These are phyloP conservation scores for Campylomormyrus tamandua DNA, from an alignment of 2,113 vertebrate genomes.

Conservation along the genomic window DNA sequence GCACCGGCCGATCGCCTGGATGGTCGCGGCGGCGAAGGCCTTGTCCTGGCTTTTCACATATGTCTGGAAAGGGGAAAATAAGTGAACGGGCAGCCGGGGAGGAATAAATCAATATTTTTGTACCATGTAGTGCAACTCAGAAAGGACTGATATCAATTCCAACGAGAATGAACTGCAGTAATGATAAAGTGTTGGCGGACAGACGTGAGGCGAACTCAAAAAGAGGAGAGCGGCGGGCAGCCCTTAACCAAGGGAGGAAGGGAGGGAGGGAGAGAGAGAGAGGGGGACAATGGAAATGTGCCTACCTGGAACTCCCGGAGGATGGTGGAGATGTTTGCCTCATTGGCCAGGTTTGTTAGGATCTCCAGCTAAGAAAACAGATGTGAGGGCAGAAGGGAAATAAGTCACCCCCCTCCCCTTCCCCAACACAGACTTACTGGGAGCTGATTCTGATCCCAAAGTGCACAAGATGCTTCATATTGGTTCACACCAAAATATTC, in stretches of 20 bases:
- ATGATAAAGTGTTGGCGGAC: not conserved
- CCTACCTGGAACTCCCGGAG: conserved; percentile 91
- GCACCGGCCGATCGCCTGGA: conserved; percentile 91
- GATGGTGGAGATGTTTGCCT: conserved; percentile 90
- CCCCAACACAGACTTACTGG: not conserved
- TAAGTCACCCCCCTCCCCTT: not conserved
- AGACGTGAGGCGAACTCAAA: not conserved
- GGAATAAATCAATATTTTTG: not conserved
- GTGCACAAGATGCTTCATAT: not conserved
- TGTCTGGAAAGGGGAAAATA: conserved; percentile 64
- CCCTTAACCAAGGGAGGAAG: not conserved
- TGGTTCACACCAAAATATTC: not conserved
- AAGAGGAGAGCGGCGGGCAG: not conserved
- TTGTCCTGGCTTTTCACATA: conserved; percentile 98
- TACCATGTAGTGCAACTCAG: not conserved
- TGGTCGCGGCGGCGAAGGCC: conserved; percentile 86
- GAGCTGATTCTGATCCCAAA: not conserved
- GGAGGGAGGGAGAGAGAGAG: not conserved
- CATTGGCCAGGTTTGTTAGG: conserved; percentile 90
- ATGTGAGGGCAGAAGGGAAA: conserved; percentile 5
- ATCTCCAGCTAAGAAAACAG: conserved; percentile 78
- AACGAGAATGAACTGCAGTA: not conserved
- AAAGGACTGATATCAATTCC: not conserved
- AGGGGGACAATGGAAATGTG: conserved; percentile 18
- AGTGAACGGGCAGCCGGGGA: not conserved